Evolutionary conservation across 1,140 invertebrate genomes (phyloP).

Genomic region (Nephila pilipes): DNA sequence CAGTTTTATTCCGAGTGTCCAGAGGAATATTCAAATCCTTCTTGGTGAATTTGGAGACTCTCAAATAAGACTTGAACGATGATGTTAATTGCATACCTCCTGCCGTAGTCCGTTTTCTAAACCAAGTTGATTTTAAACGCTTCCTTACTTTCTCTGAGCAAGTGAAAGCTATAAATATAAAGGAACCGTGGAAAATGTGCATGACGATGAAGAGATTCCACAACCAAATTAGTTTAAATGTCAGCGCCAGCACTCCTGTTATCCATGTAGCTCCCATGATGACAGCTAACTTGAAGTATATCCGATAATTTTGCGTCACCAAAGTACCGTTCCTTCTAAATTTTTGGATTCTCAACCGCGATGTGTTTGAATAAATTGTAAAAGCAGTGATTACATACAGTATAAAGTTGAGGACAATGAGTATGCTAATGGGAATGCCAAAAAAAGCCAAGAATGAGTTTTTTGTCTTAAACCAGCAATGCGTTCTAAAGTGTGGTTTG

Average conservation of each 20-base stretch:
- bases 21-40: no score
- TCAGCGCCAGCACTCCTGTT: conserved; percentile 82
- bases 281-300: conserved; percentile 84
- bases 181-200: no score
- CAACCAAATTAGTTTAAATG: conserved; percentile 78
- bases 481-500: no score
- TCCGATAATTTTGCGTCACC: conserved; percentile 81
- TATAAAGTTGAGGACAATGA: conserved; percentile 83
- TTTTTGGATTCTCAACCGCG: conserved; percentile 80
- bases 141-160: no score
- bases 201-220: conserved; percentile 83
- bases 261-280: conserved; percentile 83
- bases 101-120: no score
- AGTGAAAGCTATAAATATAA: no score
- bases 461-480: conserved; percentile 84
- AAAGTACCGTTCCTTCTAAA: conserved; percentile 63
- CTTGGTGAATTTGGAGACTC: no score
- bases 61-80: no score
- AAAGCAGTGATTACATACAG: conserved; percentile 83
- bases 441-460: conserved; percentile 83
- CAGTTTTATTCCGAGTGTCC: no score
- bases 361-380: conserved; percentile 82
- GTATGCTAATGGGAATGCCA: conserved; percentile 82
- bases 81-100: no score
- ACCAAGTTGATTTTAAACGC: no score